Percentiles rank a stretch among this genome's conserved stretches.
phyloP scores from a whole-genome alignment of 2,888 invertebrate species.

The Bellardia bayeri region DNA sequence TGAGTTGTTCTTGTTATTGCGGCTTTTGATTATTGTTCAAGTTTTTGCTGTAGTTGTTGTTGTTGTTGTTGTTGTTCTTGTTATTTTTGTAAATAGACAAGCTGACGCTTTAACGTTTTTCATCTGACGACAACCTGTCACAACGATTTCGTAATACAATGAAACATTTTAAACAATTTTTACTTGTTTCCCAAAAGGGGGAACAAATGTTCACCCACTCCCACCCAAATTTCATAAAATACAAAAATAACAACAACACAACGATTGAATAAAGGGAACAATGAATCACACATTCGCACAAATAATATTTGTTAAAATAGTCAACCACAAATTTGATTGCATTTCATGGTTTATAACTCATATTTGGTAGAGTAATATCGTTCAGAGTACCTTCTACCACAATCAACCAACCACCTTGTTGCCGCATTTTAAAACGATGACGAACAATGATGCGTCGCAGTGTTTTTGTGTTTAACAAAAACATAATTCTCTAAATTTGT shows the following conservation, averaged over 20 bases:
- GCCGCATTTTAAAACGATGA: constrained; percentile 42
- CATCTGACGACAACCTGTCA: constrained; percentile 73
- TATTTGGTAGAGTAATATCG: constrained; percentile 54
- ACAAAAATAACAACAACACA: constrained; percentile 7
- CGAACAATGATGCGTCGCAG: constrained; percentile 55
- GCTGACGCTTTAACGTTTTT: constrained; percentile 72
- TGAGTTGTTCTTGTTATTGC: constrained; percentile 69
- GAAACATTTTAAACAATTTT: constrained; percentile 65
- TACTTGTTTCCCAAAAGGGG: constrained; percentile 44
- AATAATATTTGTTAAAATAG: constrained; percentile 80
- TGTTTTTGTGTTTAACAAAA: constrained; percentile 79
- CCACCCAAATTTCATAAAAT: constrained; percentile 44
- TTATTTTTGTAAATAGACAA: constrained; percentile 71
- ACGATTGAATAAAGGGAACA: constrained; percentile 2
- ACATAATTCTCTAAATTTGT: constrained; percentile 76
- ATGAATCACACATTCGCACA: constrained; percentile 44
- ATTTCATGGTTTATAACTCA: constrained; percentile 82
- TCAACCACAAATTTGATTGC: constrained; percentile 84
- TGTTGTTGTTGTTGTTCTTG: constrained; percentile 54
- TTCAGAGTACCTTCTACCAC: constrained; percentile 1
- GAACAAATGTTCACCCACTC: constrained; percentile 44
- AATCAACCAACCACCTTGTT: constrained; percentile 53
- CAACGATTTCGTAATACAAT: constrained; percentile 70
- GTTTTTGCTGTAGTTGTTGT: constrained; percentile 54
- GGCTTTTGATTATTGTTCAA: constrained; percentile 39